Percentiles rank a stretch among this genome's conserved stretches.
Evolutionary conservation across 2,797 vertebrate species (phyloP).

Genomic region (Manis crassicaudata): DNA sequence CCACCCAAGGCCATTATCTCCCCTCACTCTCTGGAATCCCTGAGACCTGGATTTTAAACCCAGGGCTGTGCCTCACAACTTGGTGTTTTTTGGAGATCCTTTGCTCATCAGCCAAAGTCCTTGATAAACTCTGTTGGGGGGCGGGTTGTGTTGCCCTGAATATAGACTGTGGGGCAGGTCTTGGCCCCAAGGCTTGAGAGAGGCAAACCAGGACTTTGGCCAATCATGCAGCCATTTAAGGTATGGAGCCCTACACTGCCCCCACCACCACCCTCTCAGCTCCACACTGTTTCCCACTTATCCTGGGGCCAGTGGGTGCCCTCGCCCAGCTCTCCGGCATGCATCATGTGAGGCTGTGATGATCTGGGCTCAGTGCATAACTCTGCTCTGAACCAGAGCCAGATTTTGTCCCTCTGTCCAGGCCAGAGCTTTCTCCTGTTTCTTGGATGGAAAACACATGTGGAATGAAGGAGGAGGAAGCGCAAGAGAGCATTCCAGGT

Average conservation of each 20-base stretch:
- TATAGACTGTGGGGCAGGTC: not conserved
- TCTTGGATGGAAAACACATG: slow-evolving; percentile 57
- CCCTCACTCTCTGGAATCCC: not conserved
- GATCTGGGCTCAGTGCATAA: not conserved
- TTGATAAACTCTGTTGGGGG: not conserved
- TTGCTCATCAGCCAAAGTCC: not conserved
- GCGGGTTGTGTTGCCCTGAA: not conserved
- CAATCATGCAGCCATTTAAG: not conserved
- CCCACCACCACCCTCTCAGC: not conserved
- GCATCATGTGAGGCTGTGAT: not conserved
- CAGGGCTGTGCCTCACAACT: not conserved
- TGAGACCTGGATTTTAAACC: not conserved
- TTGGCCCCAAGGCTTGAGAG: not conserved
- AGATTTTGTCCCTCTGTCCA: slow-evolving; percentile 84
- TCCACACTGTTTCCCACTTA: not conserved
- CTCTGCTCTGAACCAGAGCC: not conserved
- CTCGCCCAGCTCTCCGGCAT: not conserved
- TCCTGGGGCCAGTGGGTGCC: not conserved
- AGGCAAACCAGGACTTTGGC: not conserved
- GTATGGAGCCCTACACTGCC: not conserved
- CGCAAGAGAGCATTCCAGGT: not conserved
- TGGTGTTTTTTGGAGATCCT: not conserved
- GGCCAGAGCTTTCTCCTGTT: slow-evolving; percentile 72
- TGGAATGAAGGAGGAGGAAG: not conserved
- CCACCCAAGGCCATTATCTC: not conserved